Evolutionary conservation across 2,888 invertebrate species (phyloP).

Genomic region (Elegia similella): DNA sequence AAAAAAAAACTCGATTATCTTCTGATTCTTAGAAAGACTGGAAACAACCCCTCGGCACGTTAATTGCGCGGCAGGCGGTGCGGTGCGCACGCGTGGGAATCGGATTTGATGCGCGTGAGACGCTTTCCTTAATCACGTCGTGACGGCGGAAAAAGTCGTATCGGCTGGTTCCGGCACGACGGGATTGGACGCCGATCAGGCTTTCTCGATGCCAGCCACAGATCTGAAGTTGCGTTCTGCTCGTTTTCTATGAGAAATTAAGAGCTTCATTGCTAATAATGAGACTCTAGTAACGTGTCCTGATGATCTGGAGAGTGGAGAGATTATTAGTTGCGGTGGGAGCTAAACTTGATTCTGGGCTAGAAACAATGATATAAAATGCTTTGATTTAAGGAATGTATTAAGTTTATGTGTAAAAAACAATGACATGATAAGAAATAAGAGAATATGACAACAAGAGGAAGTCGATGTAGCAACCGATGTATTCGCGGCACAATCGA

Average conservation of each 20-base stretch:
- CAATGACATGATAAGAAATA: no score
- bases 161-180: slow-evolving; percentile 45
- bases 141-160: slow-evolving; percentile 55
- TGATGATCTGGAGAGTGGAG: not conserved
- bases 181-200: slow-evolving; percentile 42
- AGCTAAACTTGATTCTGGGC: not conserved
- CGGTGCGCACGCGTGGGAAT: slow-evolving; percentile 66
- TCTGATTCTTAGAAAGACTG: slow-evolving; percentile 20
- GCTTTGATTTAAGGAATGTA: not conserved
- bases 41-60: slow-evolving; percentile 30
- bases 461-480: not conserved
- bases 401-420: no score
- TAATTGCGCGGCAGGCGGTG: slow-evolving; percentile 59
- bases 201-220: slow-evolving; percentile 48
- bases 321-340: not conserved
- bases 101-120: slow-evolving; percentile 64
- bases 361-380: not conserved
- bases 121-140: slow-evolving; percentile 59
- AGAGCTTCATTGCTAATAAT: not conserved
- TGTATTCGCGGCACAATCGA: not conserved
- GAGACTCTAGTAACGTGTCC: no score
- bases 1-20: not conserved
- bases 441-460: not conserved
- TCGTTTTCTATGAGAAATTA: slow-evolving; percentile 4
- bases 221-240: slow-evolving; percentile 32